Conservation (phyloP, 2,888 invertebrate species). For the Nebria salina region DNA sequence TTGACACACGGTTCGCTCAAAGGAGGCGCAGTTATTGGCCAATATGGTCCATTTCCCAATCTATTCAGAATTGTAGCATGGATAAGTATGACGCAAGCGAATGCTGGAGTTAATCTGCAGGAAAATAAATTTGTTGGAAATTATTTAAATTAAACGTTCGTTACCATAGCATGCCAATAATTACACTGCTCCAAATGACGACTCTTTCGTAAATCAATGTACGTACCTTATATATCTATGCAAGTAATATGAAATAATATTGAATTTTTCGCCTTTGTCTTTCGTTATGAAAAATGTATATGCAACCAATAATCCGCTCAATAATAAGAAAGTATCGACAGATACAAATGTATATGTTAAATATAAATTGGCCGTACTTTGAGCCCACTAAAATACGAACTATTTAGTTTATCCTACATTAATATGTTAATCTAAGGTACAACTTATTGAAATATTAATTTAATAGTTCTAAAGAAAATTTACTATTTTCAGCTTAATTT, state of each 20-base stretch:
- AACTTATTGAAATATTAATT: too few relatives aligned
- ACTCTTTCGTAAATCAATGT: too few relatives aligned
- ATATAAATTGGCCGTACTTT: background rate
- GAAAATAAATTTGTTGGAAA: background rate
- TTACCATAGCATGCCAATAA: too few relatives aligned
- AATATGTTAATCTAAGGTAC: too few relatives aligned
- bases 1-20: background rate
- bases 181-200: too few relatives aligned
- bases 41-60: background rate
- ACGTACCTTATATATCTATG: slow-evolving; percentile 5
- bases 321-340: background rate
- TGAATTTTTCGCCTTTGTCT: background rate
- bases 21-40: background rate
- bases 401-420: background rate
- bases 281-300: background rate
- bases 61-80: background rate
- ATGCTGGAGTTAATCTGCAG: slow-evolving; percentile 1
- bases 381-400: background rate
- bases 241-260: background rate
- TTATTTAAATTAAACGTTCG: background rate
- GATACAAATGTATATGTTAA: background rate
- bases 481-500: too few relatives aligned
- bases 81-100: background rate
- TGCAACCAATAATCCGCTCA: background rate
- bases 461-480: too few relatives aligned